Evolutionary conservation across 2,113 vertebrate genomes (phyloP), one percentile per base, ranked within the genome.

Genomic region (Sinosuthora webbiana): DNA sequence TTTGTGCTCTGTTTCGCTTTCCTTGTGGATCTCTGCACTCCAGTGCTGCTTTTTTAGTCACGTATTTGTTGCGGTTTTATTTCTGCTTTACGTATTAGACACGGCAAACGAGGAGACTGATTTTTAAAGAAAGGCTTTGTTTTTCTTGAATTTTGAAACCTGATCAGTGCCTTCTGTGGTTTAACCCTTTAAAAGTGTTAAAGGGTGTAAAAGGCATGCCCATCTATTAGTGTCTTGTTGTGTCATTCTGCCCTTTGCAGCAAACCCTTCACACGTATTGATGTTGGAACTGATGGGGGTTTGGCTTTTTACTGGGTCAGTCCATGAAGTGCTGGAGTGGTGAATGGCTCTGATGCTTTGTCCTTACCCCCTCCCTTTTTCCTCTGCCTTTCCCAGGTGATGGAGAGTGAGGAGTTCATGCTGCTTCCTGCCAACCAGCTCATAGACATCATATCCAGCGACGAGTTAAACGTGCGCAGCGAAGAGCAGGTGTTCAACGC

Each of bases 321-420:
- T 44, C 49, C 7, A 0, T 64, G 53, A 67, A 44, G 30, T 37
- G 37, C 37, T 70, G 42, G 22, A 45, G 53, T 65, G 35, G 18
- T 35, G 65, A 74, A 44, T 63, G 69, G 20, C 49, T 42, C 10
- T 68, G 74, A 13, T 75, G 53, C 39, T 76, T 91, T 50, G 55
- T 73, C 57, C 42, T 76, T 37, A n/a, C 20, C 65, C 81, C 11
- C 6, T 47, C 15, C 3, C 33, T 50, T 31, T 68, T 49, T 13
- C 13, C 9, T 68, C 49, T 56, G 41, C 70, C 35, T 57, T 83
- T 75, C 44, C 45, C 89, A 99, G 99, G 99, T 99, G 31, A 99
- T 99, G 99, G 99, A 99, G 96, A 99, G 99, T 83, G 99, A 99
- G 95, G 99, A 99, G 97, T 99, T 99, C 96, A 99, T 99, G 99